These are phyloP conservation scores for Phaedon cochleariae DNA, from an alignment of 2,888 invertebrate species.

Conservation along the genomic window DNA sequence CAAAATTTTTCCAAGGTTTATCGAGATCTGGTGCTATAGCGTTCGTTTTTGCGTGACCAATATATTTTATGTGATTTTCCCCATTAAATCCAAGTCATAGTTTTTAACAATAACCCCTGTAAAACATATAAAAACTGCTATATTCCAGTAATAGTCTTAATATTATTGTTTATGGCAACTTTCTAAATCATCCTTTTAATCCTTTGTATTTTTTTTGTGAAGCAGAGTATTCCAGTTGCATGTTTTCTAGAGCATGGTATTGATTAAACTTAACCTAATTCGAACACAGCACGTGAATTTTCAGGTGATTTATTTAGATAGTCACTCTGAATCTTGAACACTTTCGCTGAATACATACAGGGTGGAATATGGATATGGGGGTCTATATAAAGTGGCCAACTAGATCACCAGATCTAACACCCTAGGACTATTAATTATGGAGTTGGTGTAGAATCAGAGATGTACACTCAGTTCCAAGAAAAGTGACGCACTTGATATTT, in stretches of 20 bases:
- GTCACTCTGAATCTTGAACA: constrained; percentile 5
- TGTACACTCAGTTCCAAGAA: too few species aligned
- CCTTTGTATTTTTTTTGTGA: too few species aligned
- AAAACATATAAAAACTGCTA: background rate
- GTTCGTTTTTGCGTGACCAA: constrained; percentile 4
- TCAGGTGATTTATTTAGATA: constrained; percentile 5
- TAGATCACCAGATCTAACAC: background rate
- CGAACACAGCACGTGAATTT: constrained; percentile 21
- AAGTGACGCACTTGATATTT: too few species aligned
- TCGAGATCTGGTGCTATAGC: background rate
- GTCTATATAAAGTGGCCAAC: background rate
- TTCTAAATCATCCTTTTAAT: too few species aligned
- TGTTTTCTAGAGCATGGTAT: constrained; percentile 31
- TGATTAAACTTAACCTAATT: constrained; percentile 25
- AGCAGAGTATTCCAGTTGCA: constrained; percentile 29
- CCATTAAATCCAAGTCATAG: background rate
- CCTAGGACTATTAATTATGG: too few species aligned
- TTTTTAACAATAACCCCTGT: background rate
- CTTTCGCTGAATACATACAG: constrained; percentile 6
- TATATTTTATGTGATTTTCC: constrained; percentile 10
- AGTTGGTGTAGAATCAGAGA: too few species aligned
- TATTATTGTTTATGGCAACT: too few species aligned
- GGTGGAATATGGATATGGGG: too few species aligned
- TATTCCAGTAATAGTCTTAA: too few species aligned
- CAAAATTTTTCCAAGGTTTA: constrained; percentile 27